Evolutionary conservation across 2,888 invertebrate genomes (phyloP), one percentile per base, ranked within the genome.

Genomic region (Nomada fucata): DNA sequence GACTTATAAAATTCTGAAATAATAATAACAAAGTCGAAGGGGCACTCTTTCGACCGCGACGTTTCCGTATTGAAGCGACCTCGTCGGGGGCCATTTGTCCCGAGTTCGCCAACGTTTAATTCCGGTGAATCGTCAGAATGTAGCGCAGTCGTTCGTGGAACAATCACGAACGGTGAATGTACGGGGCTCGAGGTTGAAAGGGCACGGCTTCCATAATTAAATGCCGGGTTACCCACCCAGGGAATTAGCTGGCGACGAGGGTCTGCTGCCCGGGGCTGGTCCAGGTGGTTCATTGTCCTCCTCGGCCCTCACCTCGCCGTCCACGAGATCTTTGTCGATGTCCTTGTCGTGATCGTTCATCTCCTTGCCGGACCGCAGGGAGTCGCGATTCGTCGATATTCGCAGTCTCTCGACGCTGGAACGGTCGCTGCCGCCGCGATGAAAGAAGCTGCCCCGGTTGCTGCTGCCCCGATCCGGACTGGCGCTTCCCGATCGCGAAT

Each of bases 261-360:
- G 93, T 90, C 94, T 89, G 86, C 93, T 93, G 82, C 92, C 89
- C 4, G 94, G 92, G 68, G 94, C 93, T 20, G 92, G 93, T 75
- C 92, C 92, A 61, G 93, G 92, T 79, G 94, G 93, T 88, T 94
- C 94, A 88, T 93, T 92, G 64, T 93, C 93, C 77, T 93, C 95
- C 73, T 95, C 94, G 93, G 87, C 87, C 57, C 93, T 87, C 7
- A 88, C 90, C 57, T 93, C 93, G 26, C 93, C 93, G 77, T 93
- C 93, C 67, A 92, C 90, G 50, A 92, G 83, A 69, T 93, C 93
- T 81, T 92, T 93, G 55, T 86, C 86, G 44, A 70, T 67, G 50
- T 93, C 93, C 70, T 91, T 91, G 50, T 92, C 92, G 64, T 89
- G 85, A 57, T 92, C 92, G 83, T 86, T 90, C 50, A 89, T 84